Conservation (phyloP, 1,140 invertebrate species). For the Phenacoccus solenopsis region DNA sequence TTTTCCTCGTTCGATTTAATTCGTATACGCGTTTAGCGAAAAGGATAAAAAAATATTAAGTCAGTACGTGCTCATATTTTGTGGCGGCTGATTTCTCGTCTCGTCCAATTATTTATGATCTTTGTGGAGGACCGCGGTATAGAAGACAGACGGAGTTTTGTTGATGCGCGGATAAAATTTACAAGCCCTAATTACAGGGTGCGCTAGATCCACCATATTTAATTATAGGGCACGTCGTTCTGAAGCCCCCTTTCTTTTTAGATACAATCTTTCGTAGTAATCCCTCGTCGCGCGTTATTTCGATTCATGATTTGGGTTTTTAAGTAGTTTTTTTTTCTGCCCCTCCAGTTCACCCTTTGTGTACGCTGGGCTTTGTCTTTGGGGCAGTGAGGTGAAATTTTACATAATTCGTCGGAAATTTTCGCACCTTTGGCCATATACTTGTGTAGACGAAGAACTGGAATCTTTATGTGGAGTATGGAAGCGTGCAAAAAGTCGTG, state of each 20-base stretch:
- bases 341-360: not conserved
- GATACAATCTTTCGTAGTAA: constrained; percentile 8
- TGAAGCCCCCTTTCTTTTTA: constrained; percentile 6
- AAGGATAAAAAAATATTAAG: not conserved
- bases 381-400: not conserved
- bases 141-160: constrained; percentile 5
- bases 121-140: not conserved
- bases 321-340: not conserved
- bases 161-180: constrained; percentile 17
- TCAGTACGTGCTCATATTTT: constrained; percentile 1
- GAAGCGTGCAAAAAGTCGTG: not conserved
- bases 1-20: not conserved
- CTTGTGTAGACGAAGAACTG: not conserved
- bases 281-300: not conserved
- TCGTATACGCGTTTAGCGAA: not conserved
- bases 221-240: constrained; percentile 15
- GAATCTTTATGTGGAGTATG: no score
- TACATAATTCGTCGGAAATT: not conserved
- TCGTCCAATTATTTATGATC: constrained; percentile 16
- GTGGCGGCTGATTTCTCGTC: constrained; percentile 14
- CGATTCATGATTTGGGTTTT: not conserved
- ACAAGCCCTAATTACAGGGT: constrained; percentile 17
- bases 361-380: not conserved
- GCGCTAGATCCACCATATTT: constrained; percentile 14
- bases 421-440: not conserved